Evolutionary conservation across 2,888 invertebrate genomes (phyloP).

Genomic region (Calephelis perditalis): DNA sequence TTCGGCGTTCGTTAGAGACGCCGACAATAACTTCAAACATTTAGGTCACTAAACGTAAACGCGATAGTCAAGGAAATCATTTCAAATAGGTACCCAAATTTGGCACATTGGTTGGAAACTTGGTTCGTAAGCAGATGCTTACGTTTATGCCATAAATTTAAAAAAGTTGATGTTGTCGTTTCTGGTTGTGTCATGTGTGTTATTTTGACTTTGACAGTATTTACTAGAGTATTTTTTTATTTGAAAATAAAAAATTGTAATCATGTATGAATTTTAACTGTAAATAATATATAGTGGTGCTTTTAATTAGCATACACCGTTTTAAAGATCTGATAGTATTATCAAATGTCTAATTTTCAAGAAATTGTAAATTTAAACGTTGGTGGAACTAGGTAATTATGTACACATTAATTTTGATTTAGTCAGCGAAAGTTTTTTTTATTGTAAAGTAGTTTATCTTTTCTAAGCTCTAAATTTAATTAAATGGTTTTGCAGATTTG

Average conservation of each 20-base stretch:
- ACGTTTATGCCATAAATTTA: no score
- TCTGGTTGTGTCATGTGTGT: neutral
- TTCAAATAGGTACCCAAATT: no score
- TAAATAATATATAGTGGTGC: neutral
- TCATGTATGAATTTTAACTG: constrained; percentile 2
- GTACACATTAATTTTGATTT: neutral
- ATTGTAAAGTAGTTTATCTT: constrained; percentile 2
- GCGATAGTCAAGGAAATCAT: no score
- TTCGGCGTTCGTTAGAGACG: no score
- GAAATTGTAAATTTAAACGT: constrained; percentile 95
- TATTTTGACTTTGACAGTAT: neutral
- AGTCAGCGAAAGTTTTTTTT: no score
- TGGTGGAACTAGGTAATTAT: constrained; percentile 91
- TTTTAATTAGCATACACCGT: neutral
- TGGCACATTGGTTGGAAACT: no score
- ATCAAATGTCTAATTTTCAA: constrained; percentile 67
- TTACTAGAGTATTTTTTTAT: neutral
- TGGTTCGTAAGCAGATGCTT: no score
- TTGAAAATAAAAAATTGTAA: neutral
- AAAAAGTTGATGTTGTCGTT: neutral
- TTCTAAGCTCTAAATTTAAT: constrained; percentile 11
- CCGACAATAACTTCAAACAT: no score
- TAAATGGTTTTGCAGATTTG: constrained; percentile 82
- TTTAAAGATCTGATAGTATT: constrained; percentile 19
- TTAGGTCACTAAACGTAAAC: no score